Evolutionary conservation across 2,797 vertebrate species (phyloP).

Genomic region (Botia almorhae): DNA sequence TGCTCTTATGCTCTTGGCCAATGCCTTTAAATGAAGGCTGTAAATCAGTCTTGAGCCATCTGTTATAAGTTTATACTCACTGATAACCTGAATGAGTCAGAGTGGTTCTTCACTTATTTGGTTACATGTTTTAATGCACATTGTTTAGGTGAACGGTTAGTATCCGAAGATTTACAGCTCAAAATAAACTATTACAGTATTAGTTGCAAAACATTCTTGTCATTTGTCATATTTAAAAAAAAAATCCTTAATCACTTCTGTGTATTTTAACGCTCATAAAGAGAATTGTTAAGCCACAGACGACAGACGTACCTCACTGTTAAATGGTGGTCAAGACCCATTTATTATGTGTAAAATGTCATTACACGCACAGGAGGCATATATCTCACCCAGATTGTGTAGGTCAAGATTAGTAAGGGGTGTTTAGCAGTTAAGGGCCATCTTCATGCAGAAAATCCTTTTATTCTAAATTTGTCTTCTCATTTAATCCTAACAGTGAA

Average conservation of each 20-base stretch:
- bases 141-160: no score
- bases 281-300: constrained; percentile 65
- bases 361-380: constrained; percentile 66
- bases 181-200: no score
- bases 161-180: no score
- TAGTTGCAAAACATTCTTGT: no score
- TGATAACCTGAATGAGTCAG: no score
- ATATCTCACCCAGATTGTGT: constrained; percentile 68
- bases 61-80: no score
- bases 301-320: constrained; percentile 64
- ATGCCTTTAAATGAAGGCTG: no score
- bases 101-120: no score
- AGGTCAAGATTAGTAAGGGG: constrained; percentile 64
- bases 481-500: not conserved
- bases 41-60: no score
- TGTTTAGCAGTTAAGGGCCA: no score
- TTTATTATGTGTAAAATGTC: constrained; percentile 78
- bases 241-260: not conserved
- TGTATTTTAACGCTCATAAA: constrained; percentile 67
- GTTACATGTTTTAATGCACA: no score
- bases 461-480: not conserved
- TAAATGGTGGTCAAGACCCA: constrained; percentile 65
- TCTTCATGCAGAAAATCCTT: not conserved
- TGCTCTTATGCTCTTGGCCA: no score
- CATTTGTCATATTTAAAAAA: not conserved